Conservation (phyloP, 2,888 invertebrate genomes). For the Nudaria mundana region DNA sequence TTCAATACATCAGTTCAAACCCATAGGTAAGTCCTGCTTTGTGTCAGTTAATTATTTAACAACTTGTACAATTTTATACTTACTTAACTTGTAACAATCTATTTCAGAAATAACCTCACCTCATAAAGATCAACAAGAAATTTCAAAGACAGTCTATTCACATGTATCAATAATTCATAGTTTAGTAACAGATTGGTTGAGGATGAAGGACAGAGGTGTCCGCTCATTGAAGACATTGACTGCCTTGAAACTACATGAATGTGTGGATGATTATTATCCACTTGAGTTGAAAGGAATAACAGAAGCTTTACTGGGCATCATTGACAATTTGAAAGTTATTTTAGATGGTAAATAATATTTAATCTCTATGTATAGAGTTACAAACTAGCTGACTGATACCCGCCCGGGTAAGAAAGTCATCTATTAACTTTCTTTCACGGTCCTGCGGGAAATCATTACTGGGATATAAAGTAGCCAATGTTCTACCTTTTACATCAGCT, state of each 20-base stretch:
- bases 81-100: too few relatives aligned
- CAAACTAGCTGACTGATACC: too few relatives aligned
- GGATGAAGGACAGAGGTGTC: slow-evolving; percentile 55
- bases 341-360: slow-evolving; percentile 46
- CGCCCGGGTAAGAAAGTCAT: too few relatives aligned
- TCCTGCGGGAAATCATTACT: too few relatives aligned
- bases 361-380: not conserved
- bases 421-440: too few relatives aligned
- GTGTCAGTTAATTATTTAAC: too few relatives aligned
- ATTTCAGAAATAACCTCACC: slow-evolving; percentile 60
- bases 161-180: slow-evolving; percentile 58
- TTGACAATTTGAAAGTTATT: slow-evolving; percentile 48
- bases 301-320: slow-evolving; percentile 48
- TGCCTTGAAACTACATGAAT: slow-evolving; percentile 58
- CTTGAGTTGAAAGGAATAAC: slow-evolving; percentile 50
- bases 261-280: slow-evolving; percentile 58
- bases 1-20: too few relatives aligned
- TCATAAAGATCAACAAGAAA: slow-evolving; percentile 54
- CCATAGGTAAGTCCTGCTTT: too few relatives aligned
- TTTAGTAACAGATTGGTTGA: slow-evolving; percentile 56
- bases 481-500: too few relatives aligned
- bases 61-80: too few relatives aligned
- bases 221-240: slow-evolving; percentile 52
- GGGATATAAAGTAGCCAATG: too few relatives aligned
- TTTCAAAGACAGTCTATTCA: slow-evolving; percentile 63